Evolutionary conservation across 2,113 vertebrate genomes (phyloP), one percentile per base, ranked within the genome.

Genomic region (Psophia crepitans): DNA sequence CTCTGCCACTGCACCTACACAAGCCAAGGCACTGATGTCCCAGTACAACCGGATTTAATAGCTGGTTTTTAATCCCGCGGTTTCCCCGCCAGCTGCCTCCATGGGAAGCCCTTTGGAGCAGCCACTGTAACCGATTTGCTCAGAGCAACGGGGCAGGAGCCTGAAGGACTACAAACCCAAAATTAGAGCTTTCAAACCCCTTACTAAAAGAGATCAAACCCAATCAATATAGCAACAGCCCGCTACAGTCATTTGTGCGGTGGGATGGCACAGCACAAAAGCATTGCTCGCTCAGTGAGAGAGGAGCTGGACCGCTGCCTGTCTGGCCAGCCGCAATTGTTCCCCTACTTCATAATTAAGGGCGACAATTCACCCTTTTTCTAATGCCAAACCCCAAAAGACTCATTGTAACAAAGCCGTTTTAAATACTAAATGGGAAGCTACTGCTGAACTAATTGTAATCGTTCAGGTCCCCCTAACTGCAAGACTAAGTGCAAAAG

Each of bases 241-340:
- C 3, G 1, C 41, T 37, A 69, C 0, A 0, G 73, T 35, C 60
- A 56, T 84, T 87, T 48, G 60, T 91, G 76, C 83, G 6, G 60
- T 11, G 48, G 60, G 94, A 94, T 86, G 83, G 85, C 86, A 71
- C 37, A 60, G 83, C 88, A 94, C 79, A 90, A 95, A 92, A 84
- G 69, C 88, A 21, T 5, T 51, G 79, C 85, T 92, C 41, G 0
- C 83, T 49, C 88, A 48, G 57, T 56, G 43, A 85, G 91, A 80
- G 56, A 69, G 64, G 51, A 90, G 89, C 64, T 94, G 95, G 95
- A 90, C 41, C 3, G 1, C 73, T 97, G 96, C 95, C 95, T 75
- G 85, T 18, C 89, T 37, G 43, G 21, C 81, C 80, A 0, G 86
- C 22, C 87, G 35, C 81, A 63, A 94, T 78, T 92, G 85, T 53